Percentiles rank a stretch among this genome's conserved stretches.
Evolutionary conservation across 1,140 invertebrate genomes (phyloP).

Genomic region (Trachymyrmex cornetzi): DNA sequence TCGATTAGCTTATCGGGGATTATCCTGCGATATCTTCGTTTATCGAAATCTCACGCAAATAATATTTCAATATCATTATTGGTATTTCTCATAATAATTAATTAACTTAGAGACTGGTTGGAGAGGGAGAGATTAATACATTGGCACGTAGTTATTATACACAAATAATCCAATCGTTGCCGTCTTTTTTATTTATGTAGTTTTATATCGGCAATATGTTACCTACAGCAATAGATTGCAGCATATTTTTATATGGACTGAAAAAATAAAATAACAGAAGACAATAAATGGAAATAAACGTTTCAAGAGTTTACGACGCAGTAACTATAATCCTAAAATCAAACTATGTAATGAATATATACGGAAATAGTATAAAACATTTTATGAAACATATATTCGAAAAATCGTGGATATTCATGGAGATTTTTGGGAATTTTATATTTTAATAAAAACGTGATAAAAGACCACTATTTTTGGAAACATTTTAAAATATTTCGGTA

Average conservation of each 20-base stretch:
- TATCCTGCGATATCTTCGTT: neutral
- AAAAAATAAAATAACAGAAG: conserved; percentile 3
- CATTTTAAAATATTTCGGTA: conserved; percentile 7
- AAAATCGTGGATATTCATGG: too few relatives aligned
- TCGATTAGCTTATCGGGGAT: neutral
- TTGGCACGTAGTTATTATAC: neutral
- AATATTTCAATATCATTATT: neutral
- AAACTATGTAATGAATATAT: neutral
- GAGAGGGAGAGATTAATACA: conserved; percentile 16
- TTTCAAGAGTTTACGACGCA: conserved; percentile 7
- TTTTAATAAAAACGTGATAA: neutral
- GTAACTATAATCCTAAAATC: neutral
- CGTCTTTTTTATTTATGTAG: neutral
- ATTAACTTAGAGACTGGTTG: neutral
- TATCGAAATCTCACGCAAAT: neutral
- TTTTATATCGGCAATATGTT: neutral
- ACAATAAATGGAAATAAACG: conserved; percentile 9
- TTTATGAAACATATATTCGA: neutral
- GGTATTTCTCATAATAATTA: neutral
- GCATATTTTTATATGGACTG: conserved; percentile 6
- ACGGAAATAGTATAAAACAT: neutral
- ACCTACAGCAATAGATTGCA: conserved; percentile 13
- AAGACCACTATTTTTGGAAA: neutral
- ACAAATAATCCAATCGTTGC: neutral
- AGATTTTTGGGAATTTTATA: neutral